Conservation (phyloP, 2,113 vertebrate species). For the Salvelinus fontinalis region DNA sequence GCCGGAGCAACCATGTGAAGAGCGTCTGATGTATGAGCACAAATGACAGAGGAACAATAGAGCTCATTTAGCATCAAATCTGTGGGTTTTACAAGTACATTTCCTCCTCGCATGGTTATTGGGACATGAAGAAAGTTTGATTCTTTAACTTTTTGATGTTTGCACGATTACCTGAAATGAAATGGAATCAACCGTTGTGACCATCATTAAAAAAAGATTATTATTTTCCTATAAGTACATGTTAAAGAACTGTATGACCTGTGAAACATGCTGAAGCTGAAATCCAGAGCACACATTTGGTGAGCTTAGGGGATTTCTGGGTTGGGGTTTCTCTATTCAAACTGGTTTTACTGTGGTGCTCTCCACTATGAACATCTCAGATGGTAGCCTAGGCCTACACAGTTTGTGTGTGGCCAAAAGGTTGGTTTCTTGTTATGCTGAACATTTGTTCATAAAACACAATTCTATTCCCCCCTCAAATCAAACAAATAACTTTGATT, state of each 20-base stretch:
- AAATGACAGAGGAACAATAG: constrained; percentile 51
- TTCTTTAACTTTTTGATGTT: constrained; percentile 28
- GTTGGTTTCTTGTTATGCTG: neutral
- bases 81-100: constrained; percentile 31
- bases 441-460: constrained; percentile 6
- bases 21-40: constrained; percentile 30
- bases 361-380: constrained; percentile 16
- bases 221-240: constrained; percentile 48
- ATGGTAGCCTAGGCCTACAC: constrained; percentile 8
- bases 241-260: constrained; percentile 53
- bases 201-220: constrained; percentile 26
- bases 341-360: constrained; percentile 26
- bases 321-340: constrained; percentile 36
- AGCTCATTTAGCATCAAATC: constrained; percentile 42
- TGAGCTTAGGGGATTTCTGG: constrained; percentile 25
- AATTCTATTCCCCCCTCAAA: constrained; percentile 22
- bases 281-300: constrained; percentile 26
- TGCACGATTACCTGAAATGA: neutral
- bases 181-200: constrained; percentile 20
- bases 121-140: constrained; percentile 39
- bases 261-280: constrained; percentile 49
- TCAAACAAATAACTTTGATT: constrained; percentile 31
- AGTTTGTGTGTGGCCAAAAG: constrained; percentile 10
- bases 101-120: constrained; percentile 29
- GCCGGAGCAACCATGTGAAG: constrained; percentile 12